Base-by-base conservation (phyloP, 2,113 vertebrate species). In the Psephotus haematonotus region DNA sequence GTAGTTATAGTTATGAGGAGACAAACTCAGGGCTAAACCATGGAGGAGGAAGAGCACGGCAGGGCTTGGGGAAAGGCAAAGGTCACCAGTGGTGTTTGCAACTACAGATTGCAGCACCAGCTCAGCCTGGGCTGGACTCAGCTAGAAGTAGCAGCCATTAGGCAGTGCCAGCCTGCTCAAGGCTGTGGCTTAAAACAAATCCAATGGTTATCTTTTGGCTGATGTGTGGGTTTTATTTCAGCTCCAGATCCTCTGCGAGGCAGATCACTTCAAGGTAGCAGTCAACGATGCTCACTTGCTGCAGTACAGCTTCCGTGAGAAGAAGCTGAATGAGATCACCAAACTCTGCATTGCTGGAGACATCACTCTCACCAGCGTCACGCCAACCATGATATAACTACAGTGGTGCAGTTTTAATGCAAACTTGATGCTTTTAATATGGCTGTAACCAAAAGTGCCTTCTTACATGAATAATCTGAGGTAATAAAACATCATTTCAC, bases 231-330 rank as follows among this genome's bases (percentile, higher is more conserved):
- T 49, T 65, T 92, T 8, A 0, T 82, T 96, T 12, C 97, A 98
- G 98, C 70, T 98, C 12, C 98, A 98, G 82, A 16, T 98, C 29
- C 96, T 98, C 1, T 97, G 97, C 18, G 98, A 98, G 80, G 8
- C 7, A 2, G 97, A 98, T 71, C 94, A 97, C 86, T 98, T 97
- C 93, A 98, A 97, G 95, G 97, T 98, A 29, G 97, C 97, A 0
- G 98, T 96, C 47, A 90, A 98, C 0, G 97, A 98, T 0, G 94
- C 94, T 11, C 98, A 97, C 76, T 6, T 98, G 93, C 77, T 98
- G 95, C 96, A 98, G 96, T 98, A 94, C 90, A 72, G 43, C 47
- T 97, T 97, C 92, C 95, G 98, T 1, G 70, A 97, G 90, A 96
- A 47, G 83, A 50, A 57, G 55, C 91, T 98, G 59, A 79, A 52